Conservation (phyloP, 2,797 vertebrate species). For the Oophaga sylvatica region DNA sequence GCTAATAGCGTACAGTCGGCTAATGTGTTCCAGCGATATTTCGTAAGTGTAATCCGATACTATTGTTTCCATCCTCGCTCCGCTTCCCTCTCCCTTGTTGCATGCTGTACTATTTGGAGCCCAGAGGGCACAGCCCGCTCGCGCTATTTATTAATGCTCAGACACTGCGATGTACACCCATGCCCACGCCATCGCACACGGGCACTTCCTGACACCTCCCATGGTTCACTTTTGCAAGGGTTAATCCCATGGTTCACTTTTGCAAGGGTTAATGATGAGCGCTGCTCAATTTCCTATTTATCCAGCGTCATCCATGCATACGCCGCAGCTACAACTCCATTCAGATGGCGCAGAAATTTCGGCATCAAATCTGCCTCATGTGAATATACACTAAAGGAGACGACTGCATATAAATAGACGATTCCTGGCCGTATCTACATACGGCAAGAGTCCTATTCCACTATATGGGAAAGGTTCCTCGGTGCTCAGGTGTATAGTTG, state of each 20-base stretch:
- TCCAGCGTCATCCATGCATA: no score
- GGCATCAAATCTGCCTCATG: no score
- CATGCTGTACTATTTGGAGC: constrained; percentile 86
- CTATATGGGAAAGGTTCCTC: background rate
- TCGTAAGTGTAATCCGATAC: constrained; percentile 93
- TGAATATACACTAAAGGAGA: no score
- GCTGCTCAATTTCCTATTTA: background rate
- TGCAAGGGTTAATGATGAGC: background rate
- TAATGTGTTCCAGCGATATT: constrained; percentile 82
- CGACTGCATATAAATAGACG: background rate
- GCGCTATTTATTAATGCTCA: constrained; percentile 70
- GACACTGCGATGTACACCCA: constrained; percentile 59
- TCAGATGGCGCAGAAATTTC: no score
- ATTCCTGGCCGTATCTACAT: background rate
- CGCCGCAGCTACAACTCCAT: no score
- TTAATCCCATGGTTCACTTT: background rate
- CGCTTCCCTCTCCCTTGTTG: constrained; percentile 77
- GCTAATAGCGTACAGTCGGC: constrained; percentile 72
- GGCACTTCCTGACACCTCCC: no score
- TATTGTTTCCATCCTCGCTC: constrained; percentile 86
- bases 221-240: background rate
- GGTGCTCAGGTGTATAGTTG: background rate
- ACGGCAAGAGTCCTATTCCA: background rate
- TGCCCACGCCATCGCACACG: constrained; percentile 62
- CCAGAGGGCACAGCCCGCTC: constrained; percentile 75